Base-by-base conservation (phyloP, 1,140 invertebrate species). In the Pachypsylla venusta region DNA sequence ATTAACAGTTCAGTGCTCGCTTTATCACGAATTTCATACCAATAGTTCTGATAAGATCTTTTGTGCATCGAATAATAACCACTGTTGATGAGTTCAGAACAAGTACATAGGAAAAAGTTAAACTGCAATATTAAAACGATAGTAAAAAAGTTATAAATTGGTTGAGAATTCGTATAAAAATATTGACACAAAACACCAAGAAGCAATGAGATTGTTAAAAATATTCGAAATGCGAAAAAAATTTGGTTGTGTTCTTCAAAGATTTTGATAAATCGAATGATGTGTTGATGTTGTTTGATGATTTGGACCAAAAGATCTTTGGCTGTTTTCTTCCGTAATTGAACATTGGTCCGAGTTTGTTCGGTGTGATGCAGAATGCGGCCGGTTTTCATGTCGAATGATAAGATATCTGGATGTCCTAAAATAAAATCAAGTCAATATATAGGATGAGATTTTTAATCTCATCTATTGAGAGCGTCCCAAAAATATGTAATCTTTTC, bases 51-150 rank as follows among this genome's bases (percentile, higher is more conserved):
- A 19, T 48, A 48, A 22, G 42, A 48, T 4, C 42, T 48, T 22
- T 48, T 48, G 42, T 48, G 42, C 7, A 48, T 22, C 3, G n/a
- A 7, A 22, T 48, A 48, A 22, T 48, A 19, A 3, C 42, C 42
- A 48, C 16, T 5, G n/a, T 48, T 48, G 42, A 48, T 48, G 4
- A 48, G n/a, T 22, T 48, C 42, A n/a, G 42, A 48, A 19, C 42
- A 48, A 4, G 42, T 48, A 48, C 42, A 48, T n/a, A 48, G 42
- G 42, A 48, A 48, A 19, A 48, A 48, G 42, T 48, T 48, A 19
- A 48, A 48, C 42, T 48, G 42, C 42, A 48, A 19, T n/a, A 48
- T 22, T 3, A 48, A 19, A 22, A 48, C 22, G 4, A 48, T n/a
- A 22, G 16, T 48, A 22, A 48, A 19, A 4, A 48, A 10, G n/a